Evolutionary conservation across 1,140 invertebrate species (phyloP).

Genomic region (Metaphire vulgaris): DNA sequence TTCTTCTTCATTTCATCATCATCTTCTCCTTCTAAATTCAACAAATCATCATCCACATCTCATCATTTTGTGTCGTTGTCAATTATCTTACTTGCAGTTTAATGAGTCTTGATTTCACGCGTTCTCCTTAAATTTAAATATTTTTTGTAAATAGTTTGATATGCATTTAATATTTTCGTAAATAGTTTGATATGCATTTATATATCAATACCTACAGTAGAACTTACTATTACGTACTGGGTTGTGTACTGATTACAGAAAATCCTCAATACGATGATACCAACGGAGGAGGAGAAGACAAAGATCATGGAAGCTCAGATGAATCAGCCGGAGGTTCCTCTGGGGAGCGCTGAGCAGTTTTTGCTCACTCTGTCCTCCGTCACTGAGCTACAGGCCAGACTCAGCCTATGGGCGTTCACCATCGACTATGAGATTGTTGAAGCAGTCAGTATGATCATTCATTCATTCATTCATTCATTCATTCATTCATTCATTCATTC

Average conservation of each 20-base stretch:
- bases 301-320: slow-evolving; percentile 93
- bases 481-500: slow-evolving; percentile 19
- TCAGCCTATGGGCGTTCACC: slow-evolving; percentile 97
- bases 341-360: slow-evolving; percentile 97
- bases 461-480: slow-evolving; percentile 19
- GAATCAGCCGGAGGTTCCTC: slow-evolving; percentile 84
- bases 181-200: too few species aligned
- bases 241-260: slow-evolving; percentile 62
- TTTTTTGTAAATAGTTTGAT: too few species aligned
- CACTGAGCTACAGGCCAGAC: slow-evolving; percentile 83
- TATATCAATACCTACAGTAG: not conserved
- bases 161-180: too few species aligned
- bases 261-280: slow-evolving; percentile 89
- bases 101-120: too few species aligned
- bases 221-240: not conserved
- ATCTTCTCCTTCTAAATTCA: too few species aligned
- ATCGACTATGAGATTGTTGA: slow-evolving; percentile 95
- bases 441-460: slow-evolving; percentile 59
- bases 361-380: slow-evolving; percentile 91
- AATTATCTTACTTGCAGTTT: too few species aligned
- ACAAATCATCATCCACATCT: too few species aligned
- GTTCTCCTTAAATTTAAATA: too few species aligned
- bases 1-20: too few species aligned
- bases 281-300: slow-evolving; percentile 89
- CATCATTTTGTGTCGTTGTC: too few species aligned